Conservation (phyloP, 2,113 vertebrate species). For the Cisticola juncidis region DNA sequence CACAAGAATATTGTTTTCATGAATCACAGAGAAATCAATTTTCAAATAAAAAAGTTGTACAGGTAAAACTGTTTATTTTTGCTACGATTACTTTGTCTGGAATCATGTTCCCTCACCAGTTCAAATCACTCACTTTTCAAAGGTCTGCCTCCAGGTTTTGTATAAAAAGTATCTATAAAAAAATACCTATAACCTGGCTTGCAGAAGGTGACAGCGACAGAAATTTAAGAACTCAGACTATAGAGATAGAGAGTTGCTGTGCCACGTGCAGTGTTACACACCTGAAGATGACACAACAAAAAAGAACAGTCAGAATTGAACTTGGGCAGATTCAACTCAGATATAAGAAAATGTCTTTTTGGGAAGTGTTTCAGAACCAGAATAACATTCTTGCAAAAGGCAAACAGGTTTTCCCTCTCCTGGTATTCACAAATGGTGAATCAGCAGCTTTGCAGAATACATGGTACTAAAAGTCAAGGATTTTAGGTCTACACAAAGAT, state of each 20-base stretch:
- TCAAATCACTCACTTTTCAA: neutral
- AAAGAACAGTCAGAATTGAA: neutral
- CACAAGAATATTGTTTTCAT: neutral
- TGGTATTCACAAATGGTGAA: rapidly evolving
- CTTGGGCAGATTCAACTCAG: neutral
- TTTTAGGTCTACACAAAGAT: neutral
- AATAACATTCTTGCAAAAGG: neutral
- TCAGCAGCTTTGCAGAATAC: neutral
- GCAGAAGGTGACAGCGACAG: neutral
- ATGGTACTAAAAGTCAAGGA: neutral
- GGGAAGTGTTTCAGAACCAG: neutral
- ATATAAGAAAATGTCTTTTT: neutral
- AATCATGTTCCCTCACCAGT: rapidly evolving
- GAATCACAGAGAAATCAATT: neutral
- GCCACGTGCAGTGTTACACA: neutral
- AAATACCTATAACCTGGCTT: neutral
- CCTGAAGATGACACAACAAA: neutral
- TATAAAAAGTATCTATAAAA: neutral
- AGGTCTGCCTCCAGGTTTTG: neutral
- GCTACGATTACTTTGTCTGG: neutral
- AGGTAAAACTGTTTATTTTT: neutral
- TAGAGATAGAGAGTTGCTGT: rapidly evolving
- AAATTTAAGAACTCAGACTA: neutral
- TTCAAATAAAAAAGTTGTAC: neutral
- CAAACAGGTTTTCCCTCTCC: neutral